phyloP scores from a whole-genome alignment of 1,140 invertebrate genomes.

The Neoseiulus cucumeris region DNA sequence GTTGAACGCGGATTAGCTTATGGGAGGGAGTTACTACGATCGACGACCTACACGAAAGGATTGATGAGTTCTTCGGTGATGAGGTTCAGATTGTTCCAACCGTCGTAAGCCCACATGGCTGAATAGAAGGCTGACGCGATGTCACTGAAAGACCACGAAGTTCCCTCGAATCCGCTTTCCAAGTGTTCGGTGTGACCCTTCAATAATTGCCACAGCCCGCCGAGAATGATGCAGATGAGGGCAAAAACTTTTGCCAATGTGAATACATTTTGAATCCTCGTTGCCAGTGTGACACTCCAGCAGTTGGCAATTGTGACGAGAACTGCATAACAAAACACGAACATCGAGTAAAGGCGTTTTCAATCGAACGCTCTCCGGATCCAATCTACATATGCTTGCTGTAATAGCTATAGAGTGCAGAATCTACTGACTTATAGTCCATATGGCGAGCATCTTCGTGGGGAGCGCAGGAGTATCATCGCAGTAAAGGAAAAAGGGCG shows the following conservation, averaged over 20 bases:
- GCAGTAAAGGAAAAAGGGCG: background rate
- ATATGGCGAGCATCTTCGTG: constrained; percentile 10
- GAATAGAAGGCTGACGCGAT: constrained; percentile 79
- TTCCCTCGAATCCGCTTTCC: constrained; percentile 50
- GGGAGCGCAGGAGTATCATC: background rate
- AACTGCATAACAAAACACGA: constrained; percentile 33
- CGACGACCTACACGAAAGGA: constrained; percentile 53
- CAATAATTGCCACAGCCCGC: constrained; percentile 53
- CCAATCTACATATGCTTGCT: too few species aligned
- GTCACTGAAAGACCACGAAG: constrained; percentile 43
- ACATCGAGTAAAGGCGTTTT: background rate
- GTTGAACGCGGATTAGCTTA: constrained; percentile 16
- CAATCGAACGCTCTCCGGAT: background rate
- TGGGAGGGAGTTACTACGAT: background rate
- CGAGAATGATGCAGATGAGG: constrained; percentile 55
- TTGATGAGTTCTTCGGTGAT: constrained; percentile 98
- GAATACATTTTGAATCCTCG: constrained; percentile 69
- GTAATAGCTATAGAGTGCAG: too few species aligned
- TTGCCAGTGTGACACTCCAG: constrained; percentile 64
- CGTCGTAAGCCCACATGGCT: constrained; percentile 85
- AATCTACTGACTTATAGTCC: constrained; percentile 4
- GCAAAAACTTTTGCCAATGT: constrained; percentile 62
- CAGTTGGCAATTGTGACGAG: constrained; percentile 72
- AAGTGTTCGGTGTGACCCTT: constrained; percentile 41
- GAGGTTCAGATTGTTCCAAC: constrained; percentile 95